Conservation (phyloP, 2,888 invertebrate genomes). For the Hydropsyche betteni region DNA sequence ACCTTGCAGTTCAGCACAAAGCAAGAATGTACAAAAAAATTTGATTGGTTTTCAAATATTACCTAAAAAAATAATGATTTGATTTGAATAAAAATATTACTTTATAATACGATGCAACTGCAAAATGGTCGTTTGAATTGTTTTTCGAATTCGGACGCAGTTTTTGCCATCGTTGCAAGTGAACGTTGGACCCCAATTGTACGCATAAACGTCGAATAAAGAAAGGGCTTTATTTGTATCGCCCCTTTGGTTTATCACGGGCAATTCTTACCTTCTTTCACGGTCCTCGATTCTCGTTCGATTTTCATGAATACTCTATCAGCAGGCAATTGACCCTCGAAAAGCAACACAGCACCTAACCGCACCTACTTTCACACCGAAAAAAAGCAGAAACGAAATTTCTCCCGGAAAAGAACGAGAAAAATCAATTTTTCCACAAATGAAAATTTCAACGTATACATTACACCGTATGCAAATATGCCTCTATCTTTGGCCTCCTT, state of each 20-base stretch:
- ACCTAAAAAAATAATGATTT: too few relatives aligned
- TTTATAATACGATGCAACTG: too few relatives aligned
- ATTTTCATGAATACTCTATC: slow-evolving; percentile 52
- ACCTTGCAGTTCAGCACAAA: background rate
- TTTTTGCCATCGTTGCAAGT: too few relatives aligned
- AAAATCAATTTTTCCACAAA: too few relatives aligned
- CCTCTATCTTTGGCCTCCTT: background rate
- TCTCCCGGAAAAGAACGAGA: too few relatives aligned
- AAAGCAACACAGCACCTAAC: background rate
- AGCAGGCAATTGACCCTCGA: slow-evolving; percentile 48
- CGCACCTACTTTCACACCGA: slow-evolving; percentile 9
- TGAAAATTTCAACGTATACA: too few relatives aligned
- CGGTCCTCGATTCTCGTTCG: slow-evolving; percentile 44
- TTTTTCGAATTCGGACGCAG: too few relatives aligned
- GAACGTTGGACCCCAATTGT: slow-evolving; percentile 43
- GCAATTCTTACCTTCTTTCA: slow-evolving; percentile 45
- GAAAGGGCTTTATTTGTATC: slow-evolving; percentile 51
- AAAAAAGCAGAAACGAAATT: slow-evolving; percentile 4
- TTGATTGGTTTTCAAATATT: background rate
- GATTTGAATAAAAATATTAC: too few relatives aligned
- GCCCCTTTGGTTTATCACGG: slow-evolving; percentile 51
- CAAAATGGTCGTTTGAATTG: too few relatives aligned
- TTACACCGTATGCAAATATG: too few relatives aligned
- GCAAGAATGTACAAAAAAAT: background rate
- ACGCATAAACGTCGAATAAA: slow-evolving; percentile 51